A percentile compares a stretch with the other conserved stretches of the same genome.
phyloP scores from a whole-genome alignment of 2,113 vertebrate genomes.

The Bombycilla garrulus region DNA sequence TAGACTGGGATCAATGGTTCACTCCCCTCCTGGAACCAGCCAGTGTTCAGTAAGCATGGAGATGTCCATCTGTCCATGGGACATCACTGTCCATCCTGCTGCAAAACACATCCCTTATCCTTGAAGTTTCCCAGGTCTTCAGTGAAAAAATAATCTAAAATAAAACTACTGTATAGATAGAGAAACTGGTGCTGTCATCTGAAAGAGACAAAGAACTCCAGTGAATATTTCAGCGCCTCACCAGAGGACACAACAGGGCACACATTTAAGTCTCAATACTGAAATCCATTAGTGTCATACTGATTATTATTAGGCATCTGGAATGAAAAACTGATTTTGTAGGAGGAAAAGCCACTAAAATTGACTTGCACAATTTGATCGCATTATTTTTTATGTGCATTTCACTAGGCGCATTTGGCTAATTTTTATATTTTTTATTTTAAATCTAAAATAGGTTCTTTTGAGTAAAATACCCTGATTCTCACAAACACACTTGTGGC shows the following conservation, averaged over 20 bases:
- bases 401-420: neutral
- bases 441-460: neutral
- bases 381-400: neutral
- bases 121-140: neutral
- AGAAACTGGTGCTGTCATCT: neutral
- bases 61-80: accelerated
- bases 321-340: neutral
- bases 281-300: neutral
- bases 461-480: neutral
- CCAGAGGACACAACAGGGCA: neutral
- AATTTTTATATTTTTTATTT: neutral
- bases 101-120: neutral
- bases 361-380: neutral
- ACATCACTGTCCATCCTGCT: accelerated
- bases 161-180: neutral
- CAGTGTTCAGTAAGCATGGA: accelerated
- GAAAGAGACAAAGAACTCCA: neutral
- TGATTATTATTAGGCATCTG: neutral
- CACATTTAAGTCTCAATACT: neutral
- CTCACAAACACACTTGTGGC: neutral
- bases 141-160: neutral
- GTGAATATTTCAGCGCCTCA: neutral
- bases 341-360: neutral
- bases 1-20: neutral
- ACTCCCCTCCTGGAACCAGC: neutral